Base-by-base conservation (phyloP, 1,140 invertebrate genomes). In the Drosophila pectinifera region DNA sequence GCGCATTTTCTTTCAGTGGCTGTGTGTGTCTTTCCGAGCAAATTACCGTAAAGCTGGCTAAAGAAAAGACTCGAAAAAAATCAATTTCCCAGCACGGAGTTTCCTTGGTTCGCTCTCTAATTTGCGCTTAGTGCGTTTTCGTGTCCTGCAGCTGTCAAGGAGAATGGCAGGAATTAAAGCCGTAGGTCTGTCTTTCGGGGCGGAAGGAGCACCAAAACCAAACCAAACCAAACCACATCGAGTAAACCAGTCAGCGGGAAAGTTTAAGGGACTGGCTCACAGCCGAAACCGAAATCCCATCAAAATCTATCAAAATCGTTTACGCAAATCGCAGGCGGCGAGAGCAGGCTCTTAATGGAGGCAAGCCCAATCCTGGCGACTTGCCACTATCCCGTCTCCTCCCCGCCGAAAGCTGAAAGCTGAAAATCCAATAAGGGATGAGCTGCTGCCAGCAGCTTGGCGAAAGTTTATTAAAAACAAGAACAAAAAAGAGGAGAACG, bases 291-390 rank as follows among this genome's bases (percentile, higher is more conserved):
- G 31, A 82, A 86, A 86, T 86, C 83, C 84, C 75, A 83, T 86
- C 84, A 83, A 89, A 68, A 89, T 80, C 83, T 83, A 88, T 88
- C 83, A 88, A 88, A 88, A 89, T 89, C 83, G 86, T 89, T 88
- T 88, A 88, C 79, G 76, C 79, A 86, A 86, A 86, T 86, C 83
- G 55, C 79, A 75, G 41, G 16, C 70, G 69, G 70, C 46, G 46
- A 77, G 46, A 73, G 68, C 62, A 24, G 46, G 43, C 67, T 56
- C 34, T 26, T 75, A 75, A 70, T 62, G 54, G 42, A 22, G 42
- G 36, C 26, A 41, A 41, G 18, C 39, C 38, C 48, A 57, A 31
- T 11, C 24, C 28, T 14, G 11, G n/a, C 34, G 14, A 42, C 22
- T 53, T 39, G 26, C 38, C 26, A 74, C 58, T 74, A 54, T 46